Percentiles rank a stretch among this genome's conserved stretches.
Evolutionary conservation across 2,113 vertebrate genomes (phyloP).

Genomic region (Boleophthalmus pectinirostris): DNA sequence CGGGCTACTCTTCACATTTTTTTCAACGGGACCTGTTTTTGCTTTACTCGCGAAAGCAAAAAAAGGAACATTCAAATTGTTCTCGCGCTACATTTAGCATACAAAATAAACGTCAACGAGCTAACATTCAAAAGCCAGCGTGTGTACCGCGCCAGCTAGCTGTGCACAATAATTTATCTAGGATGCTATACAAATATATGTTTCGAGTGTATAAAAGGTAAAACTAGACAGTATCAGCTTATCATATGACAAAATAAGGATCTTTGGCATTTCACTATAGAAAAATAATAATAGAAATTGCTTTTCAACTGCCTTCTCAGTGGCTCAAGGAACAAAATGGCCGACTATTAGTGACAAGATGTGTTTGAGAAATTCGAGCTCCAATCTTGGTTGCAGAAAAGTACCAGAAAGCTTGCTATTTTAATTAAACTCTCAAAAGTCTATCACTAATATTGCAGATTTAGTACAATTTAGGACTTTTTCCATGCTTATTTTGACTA

Average conservation of each 20-base stretch:
- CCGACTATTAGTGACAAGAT: constrained; percentile 42
- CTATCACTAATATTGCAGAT: constrained; percentile 24
- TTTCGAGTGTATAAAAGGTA: constrained; percentile 10
- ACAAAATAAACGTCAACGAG: neutral
- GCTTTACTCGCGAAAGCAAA: constrained; percentile 1
- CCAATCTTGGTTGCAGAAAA: constrained; percentile 48
- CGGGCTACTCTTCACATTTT: constrained; percentile 5
- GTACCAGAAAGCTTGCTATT: constrained; percentile 31
- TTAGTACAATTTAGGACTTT: neutral
- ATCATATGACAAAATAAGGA: constrained; percentile 15
- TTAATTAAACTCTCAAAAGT: constrained; percentile 39
- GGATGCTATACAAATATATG: constrained; percentile 13
- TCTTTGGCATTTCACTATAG: constrained; percentile 15
- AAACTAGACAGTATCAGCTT: constrained; percentile 14
- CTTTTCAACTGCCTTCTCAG: constrained; percentile 11
- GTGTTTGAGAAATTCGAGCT: constrained; percentile 54
- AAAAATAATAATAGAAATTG: constrained; percentile 13
- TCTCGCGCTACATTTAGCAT: constrained; percentile 4
- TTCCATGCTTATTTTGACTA: neutral
- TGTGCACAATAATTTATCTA: constrained; percentile 11
- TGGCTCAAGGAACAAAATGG: constrained; percentile 13
- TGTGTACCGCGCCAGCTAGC: neutral
- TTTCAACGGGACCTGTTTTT: neutral
- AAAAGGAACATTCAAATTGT: constrained; percentile 4
- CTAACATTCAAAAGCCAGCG: constrained; percentile 2